Evolutionary conservation across 2,888 invertebrate genomes (phyloP).

Genomic region (Trichogramma evanescens): DNA sequence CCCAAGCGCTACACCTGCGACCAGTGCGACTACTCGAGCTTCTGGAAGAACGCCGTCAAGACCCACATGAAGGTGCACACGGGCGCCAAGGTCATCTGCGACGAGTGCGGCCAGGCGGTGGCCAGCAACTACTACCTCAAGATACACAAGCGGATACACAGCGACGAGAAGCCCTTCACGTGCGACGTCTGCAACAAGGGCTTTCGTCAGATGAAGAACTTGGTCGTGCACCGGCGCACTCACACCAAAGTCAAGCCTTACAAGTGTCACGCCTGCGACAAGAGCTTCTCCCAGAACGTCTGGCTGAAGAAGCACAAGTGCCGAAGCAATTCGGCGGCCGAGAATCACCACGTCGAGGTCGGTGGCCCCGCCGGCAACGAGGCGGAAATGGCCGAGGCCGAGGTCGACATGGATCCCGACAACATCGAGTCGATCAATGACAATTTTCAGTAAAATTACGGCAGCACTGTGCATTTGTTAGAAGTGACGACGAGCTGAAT

Average conservation of each 20-base stretch:
- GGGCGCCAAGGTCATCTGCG: slow-evolving; percentile 43
- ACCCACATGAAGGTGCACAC: slow-evolving; percentile 48
- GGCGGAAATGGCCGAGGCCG: no score
- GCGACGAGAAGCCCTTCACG: slow-evolving; percentile 40
- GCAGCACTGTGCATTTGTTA: no score
- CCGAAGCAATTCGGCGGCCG: neutral
- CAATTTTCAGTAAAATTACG: no score
- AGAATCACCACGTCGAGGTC: no score
- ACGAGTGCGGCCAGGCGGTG: slow-evolving; percentile 44
- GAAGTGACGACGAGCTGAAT: no score
- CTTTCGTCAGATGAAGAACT: slow-evolving; percentile 42
- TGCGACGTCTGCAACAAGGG: slow-evolving; percentile 43
- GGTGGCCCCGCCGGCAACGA: no score
- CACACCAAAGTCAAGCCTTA: slow-evolving; percentile 44
- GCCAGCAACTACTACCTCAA: slow-evolving; percentile 52
- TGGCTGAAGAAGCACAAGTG: slow-evolving; percentile 58
- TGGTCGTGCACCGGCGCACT: slow-evolving; percentile 41
- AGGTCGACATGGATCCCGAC: no score
- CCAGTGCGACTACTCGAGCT: slow-evolving; percentile 20
- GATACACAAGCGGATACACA: slow-evolving; percentile 49
- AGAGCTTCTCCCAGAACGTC: slow-evolving; percentile 46
- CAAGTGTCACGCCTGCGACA: slow-evolving; percentile 43
- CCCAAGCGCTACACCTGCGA: slow-evolving; percentile 39
- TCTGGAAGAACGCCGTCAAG: slow-evolving; percentile 46
- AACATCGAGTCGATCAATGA: no score